These are phyloP conservation scores for Aix galericulata DNA, from an alignment of 2,113 vertebrate genomes.

Conservation along the genomic window DNA sequence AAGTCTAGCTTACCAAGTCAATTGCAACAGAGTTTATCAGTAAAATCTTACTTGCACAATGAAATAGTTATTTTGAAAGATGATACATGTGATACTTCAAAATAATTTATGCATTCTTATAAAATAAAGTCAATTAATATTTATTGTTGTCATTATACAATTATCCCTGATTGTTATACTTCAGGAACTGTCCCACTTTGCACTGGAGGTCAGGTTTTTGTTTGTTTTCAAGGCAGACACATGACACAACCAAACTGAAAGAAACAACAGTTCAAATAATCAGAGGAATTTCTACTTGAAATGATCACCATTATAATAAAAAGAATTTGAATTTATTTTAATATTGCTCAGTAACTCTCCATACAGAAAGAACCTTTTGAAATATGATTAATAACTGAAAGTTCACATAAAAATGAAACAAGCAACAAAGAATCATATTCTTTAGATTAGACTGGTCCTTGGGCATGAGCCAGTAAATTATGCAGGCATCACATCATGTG, in stretches of 20 bases:
- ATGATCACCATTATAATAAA: neutral
- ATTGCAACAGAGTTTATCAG: neutral
- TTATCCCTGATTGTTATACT: neutral
- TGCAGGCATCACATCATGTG: neutral
- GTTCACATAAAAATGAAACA: slow-evolving; percentile 32
- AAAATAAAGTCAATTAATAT: neutral
- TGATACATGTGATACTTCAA: neutral
- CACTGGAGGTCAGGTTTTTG: neutral
- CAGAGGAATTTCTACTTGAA: neutral
- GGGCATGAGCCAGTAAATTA: slow-evolving; percentile 9
- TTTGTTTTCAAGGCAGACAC: neutral
- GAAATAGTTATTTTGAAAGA: neutral
- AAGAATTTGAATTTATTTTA: neutral
- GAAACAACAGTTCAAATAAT: neutral
- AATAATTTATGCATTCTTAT: neutral
- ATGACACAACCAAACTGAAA: neutral
- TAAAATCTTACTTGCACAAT: neutral
- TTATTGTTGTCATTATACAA: neutral
- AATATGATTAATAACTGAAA: neutral
- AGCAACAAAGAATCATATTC: neutral
- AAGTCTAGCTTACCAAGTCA: neutral
- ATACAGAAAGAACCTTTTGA: neutral
- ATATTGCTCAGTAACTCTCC: neutral
- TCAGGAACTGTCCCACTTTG: neutral
- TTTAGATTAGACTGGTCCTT: neutral